Evolutionary conservation across 2,113 vertebrate species (phyloP).

Genomic region (Donacobius atricapilla): DNA sequence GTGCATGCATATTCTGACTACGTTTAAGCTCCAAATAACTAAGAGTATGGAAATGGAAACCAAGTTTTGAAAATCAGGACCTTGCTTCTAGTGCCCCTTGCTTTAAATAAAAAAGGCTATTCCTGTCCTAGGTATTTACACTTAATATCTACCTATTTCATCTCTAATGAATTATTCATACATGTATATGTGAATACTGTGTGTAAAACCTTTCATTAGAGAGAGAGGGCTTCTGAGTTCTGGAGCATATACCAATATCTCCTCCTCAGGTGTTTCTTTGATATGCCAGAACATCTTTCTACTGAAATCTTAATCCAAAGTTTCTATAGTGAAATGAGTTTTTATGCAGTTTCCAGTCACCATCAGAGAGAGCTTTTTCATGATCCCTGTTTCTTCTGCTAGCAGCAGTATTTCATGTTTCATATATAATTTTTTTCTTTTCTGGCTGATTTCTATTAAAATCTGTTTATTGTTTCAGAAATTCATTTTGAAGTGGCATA

Average conservation of each 20-base stretch:
- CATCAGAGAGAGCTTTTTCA: conserved; percentile 56
- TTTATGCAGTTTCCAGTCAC: conserved; percentile 58
- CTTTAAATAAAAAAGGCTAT: conserved; percentile 37
- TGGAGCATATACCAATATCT: conserved; percentile 56
- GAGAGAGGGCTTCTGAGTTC: conserved; percentile 46
- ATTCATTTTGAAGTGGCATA: conserved; percentile 61
- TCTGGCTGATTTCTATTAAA: conserved; percentile 61
- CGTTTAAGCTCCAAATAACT: background rate
- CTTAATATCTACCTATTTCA: conserved; percentile 51
- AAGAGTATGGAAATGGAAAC: background rate
- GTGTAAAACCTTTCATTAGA: conserved; percentile 64
- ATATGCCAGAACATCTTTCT: conserved; percentile 66
- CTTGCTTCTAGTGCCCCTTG: conserved; percentile 18
- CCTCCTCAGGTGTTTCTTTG: conserved; percentile 65
- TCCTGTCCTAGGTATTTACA: conserved; percentile 59
- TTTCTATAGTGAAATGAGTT: conserved; percentile 59
- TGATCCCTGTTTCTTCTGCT: conserved; percentile 48
- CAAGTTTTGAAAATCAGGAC: conserved; percentile 19
- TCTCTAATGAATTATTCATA: conserved; percentile 65
- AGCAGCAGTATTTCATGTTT: conserved; percentile 39
- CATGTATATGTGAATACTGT: conserved; percentile 46
- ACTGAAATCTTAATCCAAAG: conserved; percentile 67
- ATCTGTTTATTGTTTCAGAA: conserved; percentile 63
- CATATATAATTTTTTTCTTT: conserved; percentile 56
- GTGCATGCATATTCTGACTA: background rate